These are phyloP conservation scores for Phania funesta DNA, from an alignment of 2,888 invertebrate genomes.

Conservation along the genomic window DNA sequence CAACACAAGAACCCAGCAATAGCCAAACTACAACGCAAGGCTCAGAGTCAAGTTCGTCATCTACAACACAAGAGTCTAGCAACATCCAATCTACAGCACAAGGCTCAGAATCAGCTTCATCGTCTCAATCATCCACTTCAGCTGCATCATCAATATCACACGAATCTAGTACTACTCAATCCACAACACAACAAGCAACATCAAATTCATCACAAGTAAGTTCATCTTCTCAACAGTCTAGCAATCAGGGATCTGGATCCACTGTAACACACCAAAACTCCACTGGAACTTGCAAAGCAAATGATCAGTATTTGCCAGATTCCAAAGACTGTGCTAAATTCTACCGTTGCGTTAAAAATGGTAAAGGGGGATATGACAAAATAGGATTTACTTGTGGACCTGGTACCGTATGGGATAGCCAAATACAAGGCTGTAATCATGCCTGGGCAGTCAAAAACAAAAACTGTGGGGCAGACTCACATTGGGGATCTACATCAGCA, in stretches of 20 bases:
- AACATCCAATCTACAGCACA: slow-evolving; percentile 58
- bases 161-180: not conserved
- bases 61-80: slow-evolving; percentile 30
- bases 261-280: slow-evolving; percentile 68
- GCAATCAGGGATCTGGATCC: slow-evolving; percentile 27
- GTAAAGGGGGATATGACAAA: slow-evolving; percentile 80
- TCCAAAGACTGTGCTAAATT: slow-evolving; percentile 82
- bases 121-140: not conserved
- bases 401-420: slow-evolving; percentile 84
- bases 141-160: not conserved
- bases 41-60: slow-evolving; percentile 32
- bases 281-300: slow-evolving; percentile 69
- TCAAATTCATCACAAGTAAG: not conserved
- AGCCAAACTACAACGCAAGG: too few relatives aligned
- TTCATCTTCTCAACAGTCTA: slow-evolving; percentile 43
- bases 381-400: slow-evolving; percentile 82
- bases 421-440: slow-evolving; percentile 82
- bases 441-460: slow-evolving; percentile 75
- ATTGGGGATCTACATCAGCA: not conserved
- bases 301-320: slow-evolving; percentile 80
- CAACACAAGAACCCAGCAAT: slow-evolving; percentile 41
- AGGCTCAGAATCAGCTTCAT: slow-evolving; percentile 31
- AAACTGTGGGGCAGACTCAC: slow-evolving; percentile 70
- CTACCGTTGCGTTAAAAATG: slow-evolving; percentile 82
- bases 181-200: not conserved